These are phyloP conservation scores for Myoxocephalus aenaeus DNA, from an alignment of 2,797 vertebrate genomes.

Conservation along the genomic window DNA sequence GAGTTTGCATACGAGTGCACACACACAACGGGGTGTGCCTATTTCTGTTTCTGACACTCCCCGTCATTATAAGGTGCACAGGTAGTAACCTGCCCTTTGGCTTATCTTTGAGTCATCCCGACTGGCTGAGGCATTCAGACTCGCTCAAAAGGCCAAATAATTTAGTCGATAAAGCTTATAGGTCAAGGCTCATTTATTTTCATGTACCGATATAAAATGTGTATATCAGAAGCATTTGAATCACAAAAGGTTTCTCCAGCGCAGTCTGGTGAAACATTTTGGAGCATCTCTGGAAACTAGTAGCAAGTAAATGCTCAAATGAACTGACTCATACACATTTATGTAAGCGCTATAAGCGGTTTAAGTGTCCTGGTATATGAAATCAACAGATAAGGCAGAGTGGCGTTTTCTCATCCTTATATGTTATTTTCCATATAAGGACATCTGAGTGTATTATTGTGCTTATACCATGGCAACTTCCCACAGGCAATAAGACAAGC, in stretches of 20 bases:
- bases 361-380: background rate
- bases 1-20: slow-evolving; percentile 29
- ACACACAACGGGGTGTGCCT: slow-evolving; percentile 42
- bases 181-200: slow-evolving; percentile 34
- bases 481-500: background rate
- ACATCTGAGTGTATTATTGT: slow-evolving; percentile 13
- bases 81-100: slow-evolving; percentile 58
- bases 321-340: slow-evolving; percentile 34
- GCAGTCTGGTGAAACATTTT: slow-evolving; percentile 20
- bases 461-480: slow-evolving; percentile 25
- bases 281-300: background rate
- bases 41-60: slow-evolving; percentile 37
- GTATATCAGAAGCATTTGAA: slow-evolving; percentile 18
- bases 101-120: slow-evolving; percentile 34
- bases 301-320: slow-evolving; percentile 25
- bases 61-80: slow-evolving; percentile 25
- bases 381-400: slow-evolving; percentile 15
- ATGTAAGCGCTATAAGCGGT: slow-evolving; percentile 4
- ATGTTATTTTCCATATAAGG: slow-evolving; percentile 23
- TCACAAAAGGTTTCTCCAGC: slow-evolving; percentile 8
- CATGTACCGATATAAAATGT: slow-evolving; percentile 24
- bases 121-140: slow-evolving; percentile 42
- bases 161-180: slow-evolving; percentile 38
- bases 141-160: slow-evolving; percentile 35
- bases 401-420: background rate